phyloP scores from a whole-genome alignment of 2,113 vertebrate species.

The Picathartes gymnocephalus region DNA sequence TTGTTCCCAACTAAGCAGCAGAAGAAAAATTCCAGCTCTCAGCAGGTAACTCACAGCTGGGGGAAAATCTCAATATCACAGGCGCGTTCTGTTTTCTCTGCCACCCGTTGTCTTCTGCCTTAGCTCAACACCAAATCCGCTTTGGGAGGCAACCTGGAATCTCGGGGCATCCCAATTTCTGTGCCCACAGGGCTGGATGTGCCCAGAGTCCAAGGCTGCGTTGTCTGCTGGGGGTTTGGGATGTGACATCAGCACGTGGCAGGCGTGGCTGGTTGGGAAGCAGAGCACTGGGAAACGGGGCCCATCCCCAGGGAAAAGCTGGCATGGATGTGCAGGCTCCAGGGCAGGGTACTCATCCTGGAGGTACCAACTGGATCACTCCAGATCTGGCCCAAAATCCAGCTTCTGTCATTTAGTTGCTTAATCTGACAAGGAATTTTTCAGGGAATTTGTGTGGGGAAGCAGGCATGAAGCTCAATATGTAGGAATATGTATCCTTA shows the following conservation, averaged over 20 bases:
- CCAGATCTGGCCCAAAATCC: neutral
- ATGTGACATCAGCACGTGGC: accelerated
- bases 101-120: neutral
- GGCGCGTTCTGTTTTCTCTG: neutral
- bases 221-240: neutral
- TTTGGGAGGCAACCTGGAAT: neutral
- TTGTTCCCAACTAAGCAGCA: neutral
- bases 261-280: neutral
- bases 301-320: neutral
- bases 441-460: neutral
- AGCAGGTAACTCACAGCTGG: neutral
- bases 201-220: neutral
- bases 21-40: neutral
- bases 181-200: neutral
- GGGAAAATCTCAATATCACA: neutral
- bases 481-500: neutral
- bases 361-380: neutral
- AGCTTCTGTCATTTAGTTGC: accelerated
- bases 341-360: neutral
- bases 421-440: neutral
- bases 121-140: neutral
- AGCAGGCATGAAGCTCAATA: neutral
- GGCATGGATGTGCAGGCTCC: neutral
- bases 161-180: neutral
- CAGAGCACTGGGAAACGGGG: neutral